A percentile compares a stretch with the other conserved stretches of the same genome.
phyloP scores from a whole-genome alignment of 2,888 invertebrate genomes.

The Rhingia rostrata region DNA sequence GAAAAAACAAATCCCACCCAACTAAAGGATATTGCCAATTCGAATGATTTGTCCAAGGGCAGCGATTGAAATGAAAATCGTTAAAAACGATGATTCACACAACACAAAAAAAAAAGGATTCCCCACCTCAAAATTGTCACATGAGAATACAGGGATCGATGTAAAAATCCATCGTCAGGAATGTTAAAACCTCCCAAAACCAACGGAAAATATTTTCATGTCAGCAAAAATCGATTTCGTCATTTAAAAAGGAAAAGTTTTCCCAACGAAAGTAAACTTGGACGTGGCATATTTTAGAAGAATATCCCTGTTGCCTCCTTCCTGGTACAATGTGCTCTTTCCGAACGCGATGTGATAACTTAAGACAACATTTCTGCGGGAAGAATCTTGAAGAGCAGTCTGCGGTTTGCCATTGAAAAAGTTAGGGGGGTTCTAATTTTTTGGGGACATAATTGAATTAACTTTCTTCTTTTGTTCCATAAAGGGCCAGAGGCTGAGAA shows the following conservation, averaged over 20 bases:
- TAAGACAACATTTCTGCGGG: constrained; percentile 17
- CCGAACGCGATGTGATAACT: constrained; percentile 14
- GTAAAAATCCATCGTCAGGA: constrained; percentile 9
- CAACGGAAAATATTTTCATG: constrained; percentile 39
- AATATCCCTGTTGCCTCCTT: neutral
- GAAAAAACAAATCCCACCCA: constrained; percentile 3
- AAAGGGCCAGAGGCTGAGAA: constrained; percentile 13
- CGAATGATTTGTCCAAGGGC: constrained; percentile 25
- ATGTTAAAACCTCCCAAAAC: constrained; percentile 20
- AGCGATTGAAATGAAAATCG: constrained; percentile 8
- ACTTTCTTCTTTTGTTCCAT: constrained; percentile 47
- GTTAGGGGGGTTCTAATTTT: constrained; percentile 16
- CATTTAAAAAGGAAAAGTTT: neutral
- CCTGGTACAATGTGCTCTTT: neutral
- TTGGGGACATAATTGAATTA: constrained; percentile 56
- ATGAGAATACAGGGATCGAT: constrained; percentile 13
- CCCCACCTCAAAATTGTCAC: neutral
- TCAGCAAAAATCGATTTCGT: constrained; percentile 42
- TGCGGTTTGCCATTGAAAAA: neutral
- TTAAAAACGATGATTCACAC: constrained; percentile 33
- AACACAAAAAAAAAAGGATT: constrained; percentile 43
- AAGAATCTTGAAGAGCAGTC: neutral
- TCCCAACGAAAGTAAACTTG: constrained; percentile 9
- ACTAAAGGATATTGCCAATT: constrained; percentile 32
- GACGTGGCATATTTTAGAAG: neutral